Evolutionary conservation across 1,140 invertebrate genomes (phyloP), one percentile per base, ranked within the genome.

Genomic region (Nasonia giraulti): DNA sequence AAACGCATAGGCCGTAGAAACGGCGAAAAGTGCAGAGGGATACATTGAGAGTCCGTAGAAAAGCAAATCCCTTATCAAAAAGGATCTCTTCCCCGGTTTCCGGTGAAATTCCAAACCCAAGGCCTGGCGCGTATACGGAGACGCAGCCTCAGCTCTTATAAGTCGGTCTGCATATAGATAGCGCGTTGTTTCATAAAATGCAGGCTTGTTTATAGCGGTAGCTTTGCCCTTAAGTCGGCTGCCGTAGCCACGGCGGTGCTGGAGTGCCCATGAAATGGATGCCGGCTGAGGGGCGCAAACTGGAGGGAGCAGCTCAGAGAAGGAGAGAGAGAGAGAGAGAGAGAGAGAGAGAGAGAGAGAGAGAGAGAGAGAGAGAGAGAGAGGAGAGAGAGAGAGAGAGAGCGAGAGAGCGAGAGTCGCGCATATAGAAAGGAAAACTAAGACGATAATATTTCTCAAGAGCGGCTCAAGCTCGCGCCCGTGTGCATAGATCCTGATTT

Each of bases 401-500:
- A 40, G 68, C 0, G 23, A 23, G n/a, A 31, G 33, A 37, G 3
- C 6, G 33, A 37, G 68, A 31, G 68, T 31, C 62, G 44, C 44
- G 82, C 85, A 86, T 86, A 86, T 88, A 82, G 84, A 79, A 86
- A 85, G 87, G 83, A 88, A 84, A 87, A 88, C 88, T 89, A 88
- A 90, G 90, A 90, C 87, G 88, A 90, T 90, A 89, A 90, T 90
- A 90, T 90, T 89, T 90, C 87, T 90, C 87, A 82, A 87, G 86
- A 87, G 85, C 88, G 55, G 31, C 85, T 80, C 86, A 87, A 80
- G 82, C 75, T 77, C 75, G n/a, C 68, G 3, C 87, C 55, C 79
- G 47, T 86, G 66, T 80, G 55, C 88, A 90, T 90, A 90, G 89
- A 90, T 90, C 89, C 90, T 90, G 90, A 90, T 90, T 90, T 89